Evolutionary conservation across 2,888 invertebrate species (phyloP).

Genomic region (Metopia argyrocephala): DNA sequence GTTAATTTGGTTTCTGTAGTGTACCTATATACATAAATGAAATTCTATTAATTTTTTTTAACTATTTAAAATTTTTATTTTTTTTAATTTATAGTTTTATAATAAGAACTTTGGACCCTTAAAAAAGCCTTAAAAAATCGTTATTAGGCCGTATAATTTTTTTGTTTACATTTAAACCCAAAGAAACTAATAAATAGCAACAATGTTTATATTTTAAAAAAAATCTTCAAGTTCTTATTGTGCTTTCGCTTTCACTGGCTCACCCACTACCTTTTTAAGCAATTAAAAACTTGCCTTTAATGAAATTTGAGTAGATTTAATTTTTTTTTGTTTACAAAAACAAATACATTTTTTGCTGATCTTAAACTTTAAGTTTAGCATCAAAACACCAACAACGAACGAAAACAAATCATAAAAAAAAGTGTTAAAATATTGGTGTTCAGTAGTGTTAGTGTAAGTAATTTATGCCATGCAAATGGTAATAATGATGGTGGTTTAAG

Average conservation of each 20-base stretch:
- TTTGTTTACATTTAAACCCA: too few species aligned
- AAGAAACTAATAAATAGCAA: not conserved
- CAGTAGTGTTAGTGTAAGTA: conserved; percentile 31
- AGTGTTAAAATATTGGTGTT: not conserved
- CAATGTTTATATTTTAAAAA: not conserved
- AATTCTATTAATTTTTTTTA: too few species aligned
- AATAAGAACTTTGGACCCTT: too few species aligned
- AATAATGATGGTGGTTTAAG: conserved; percentile 56
- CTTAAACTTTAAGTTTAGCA: not conserved
- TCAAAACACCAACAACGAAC: not conserved
- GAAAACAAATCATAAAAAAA: not conserved
- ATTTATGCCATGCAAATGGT: too few species aligned
- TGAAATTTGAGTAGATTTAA: not conserved
- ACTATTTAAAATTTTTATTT: too few species aligned
- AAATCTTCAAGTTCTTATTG: too few species aligned
- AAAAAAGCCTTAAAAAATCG: too few species aligned
- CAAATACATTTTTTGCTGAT: conserved; percentile 32
- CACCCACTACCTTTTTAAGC: not conserved
- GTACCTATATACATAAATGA: too few species aligned
- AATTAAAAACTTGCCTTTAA: not conserved
- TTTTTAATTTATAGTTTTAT: too few species aligned
- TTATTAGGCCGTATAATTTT: too few species aligned
- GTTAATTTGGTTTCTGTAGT: too few species aligned
- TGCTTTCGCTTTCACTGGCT: not conserved
- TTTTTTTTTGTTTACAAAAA: conserved; percentile 8